Conservation (phyloP, 2,113 vertebrate species). For the Axis porcinus region DNA sequence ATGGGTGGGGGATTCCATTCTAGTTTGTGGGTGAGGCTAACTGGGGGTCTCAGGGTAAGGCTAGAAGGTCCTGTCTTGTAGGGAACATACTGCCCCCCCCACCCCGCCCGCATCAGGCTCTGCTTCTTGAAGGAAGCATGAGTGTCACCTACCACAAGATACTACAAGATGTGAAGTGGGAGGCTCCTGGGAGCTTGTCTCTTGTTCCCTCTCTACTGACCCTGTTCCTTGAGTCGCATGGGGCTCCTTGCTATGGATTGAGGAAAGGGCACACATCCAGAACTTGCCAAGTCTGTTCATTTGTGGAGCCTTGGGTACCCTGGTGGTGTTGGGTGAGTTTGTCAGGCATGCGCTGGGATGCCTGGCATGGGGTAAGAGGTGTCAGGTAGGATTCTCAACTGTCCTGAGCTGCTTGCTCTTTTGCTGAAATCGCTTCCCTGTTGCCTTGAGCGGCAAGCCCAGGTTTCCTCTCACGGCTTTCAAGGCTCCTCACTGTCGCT, state of each 20-base stretch:
- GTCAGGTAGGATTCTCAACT: not conserved
- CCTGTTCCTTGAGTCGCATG: not conserved
- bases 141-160: fast-evolving
- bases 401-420: not conserved
- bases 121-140: not conserved
- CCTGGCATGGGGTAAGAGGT: not conserved
- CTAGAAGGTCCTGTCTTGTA: not conserved
- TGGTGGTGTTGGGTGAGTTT: no score
- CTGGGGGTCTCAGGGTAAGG: not conserved
- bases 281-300: not conserved
- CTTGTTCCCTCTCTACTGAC: not conserved
- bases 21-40: not conserved
- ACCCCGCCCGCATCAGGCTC: fast-evolving
- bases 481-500: not conserved
- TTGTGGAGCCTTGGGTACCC: no score
- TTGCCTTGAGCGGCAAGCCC: not conserved
- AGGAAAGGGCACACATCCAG: not conserved
- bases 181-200: not conserved
- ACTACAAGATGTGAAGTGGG: no score
- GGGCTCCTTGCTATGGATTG: not conserved
- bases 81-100: not conserved
- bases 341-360: fast-evolving
- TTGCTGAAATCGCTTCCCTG: not conserved
- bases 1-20: not conserved
- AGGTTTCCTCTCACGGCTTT: not conserved